Conservation (phyloP, 2,113 vertebrate genomes). For the Oreocharis arfaki region DNA sequence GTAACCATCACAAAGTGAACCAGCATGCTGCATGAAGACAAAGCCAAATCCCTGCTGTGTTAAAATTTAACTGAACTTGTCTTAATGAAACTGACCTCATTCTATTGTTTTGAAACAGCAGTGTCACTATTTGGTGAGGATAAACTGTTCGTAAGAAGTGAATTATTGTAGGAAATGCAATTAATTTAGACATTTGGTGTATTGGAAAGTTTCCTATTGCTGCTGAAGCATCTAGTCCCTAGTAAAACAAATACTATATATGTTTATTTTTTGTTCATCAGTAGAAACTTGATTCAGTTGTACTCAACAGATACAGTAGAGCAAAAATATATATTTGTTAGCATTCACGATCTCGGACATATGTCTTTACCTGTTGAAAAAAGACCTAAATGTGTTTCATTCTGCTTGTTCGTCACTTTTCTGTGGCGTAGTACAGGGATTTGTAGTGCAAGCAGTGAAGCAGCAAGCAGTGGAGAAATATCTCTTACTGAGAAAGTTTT, state of each 20-base stretch:
- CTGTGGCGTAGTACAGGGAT: neutral
- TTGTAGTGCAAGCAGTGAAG: neutral
- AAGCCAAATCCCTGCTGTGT: neutral
- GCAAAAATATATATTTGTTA: neutral
- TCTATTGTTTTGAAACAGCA: neutral
- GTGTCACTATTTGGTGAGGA: neutral
- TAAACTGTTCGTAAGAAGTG: neutral
- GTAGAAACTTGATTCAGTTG: neutral
- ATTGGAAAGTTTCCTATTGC: neutral
- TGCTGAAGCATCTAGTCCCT: neutral
- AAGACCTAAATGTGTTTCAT: conserved; percentile 10
- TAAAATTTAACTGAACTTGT: neutral
- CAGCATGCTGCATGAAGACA: neutral
- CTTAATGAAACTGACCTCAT: neutral
- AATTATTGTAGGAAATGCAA: neutral
- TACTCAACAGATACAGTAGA: neutral
- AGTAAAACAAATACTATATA: neutral
- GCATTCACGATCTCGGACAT: neutral
- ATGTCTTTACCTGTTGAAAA: neutral
- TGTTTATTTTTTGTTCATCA: neutral
- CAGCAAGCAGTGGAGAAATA: no score
- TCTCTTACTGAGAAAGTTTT: neutral
- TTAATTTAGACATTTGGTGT: neutral
- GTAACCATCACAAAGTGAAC: neutral
- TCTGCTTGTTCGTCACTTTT: neutral